These are phyloP conservation scores for Epirrhoe alternata DNA, from an alignment of 2,888 invertebrate genomes.

Conservation along the genomic window DNA sequence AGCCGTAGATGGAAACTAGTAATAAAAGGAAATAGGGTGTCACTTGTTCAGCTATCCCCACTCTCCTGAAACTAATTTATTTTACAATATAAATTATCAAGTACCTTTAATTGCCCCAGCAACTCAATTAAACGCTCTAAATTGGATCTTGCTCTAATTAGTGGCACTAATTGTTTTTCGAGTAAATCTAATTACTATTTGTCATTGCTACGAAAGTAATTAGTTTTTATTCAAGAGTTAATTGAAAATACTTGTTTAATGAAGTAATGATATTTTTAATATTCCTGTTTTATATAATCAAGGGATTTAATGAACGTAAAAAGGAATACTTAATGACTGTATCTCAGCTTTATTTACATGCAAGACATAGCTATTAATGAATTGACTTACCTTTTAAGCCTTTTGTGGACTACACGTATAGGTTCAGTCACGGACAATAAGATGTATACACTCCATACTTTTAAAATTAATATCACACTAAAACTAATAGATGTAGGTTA, in stretches of 20 bases:
- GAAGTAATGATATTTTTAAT: not conserved
- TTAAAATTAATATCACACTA: too few species aligned
- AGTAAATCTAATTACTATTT: slow-evolving; percentile 52
- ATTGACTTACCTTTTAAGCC: too few species aligned
- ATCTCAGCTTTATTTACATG: too few species aligned
- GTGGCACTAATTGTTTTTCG: slow-evolving; percentile 59
- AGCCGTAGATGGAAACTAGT: not conserved
- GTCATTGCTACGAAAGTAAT: slow-evolving; percentile 38
- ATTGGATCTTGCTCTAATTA: slow-evolving; percentile 66
- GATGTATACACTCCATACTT: too few species aligned
- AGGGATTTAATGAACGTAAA: not conserved
- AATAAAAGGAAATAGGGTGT: not conserved
- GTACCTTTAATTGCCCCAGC: slow-evolving; percentile 59
- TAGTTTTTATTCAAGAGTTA: slow-evolving; percentile 34
- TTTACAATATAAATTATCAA: slow-evolving; percentile 5
- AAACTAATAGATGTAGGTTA: too few species aligned
- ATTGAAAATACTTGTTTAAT: slow-evolving; percentile 26
- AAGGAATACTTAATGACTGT: too few species aligned
- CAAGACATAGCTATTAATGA: too few species aligned
- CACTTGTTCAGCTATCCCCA: not conserved
- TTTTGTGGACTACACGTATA: too few species aligned
- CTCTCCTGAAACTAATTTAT: not conserved
- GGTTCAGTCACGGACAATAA: too few species aligned
- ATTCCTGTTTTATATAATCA: not conserved
- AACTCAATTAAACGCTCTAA: slow-evolving; percentile 71